These are phyloP conservation scores for Tetranychus piercei DNA, from an alignment of 2,888 invertebrate species.

Conservation along the genomic window DNA sequence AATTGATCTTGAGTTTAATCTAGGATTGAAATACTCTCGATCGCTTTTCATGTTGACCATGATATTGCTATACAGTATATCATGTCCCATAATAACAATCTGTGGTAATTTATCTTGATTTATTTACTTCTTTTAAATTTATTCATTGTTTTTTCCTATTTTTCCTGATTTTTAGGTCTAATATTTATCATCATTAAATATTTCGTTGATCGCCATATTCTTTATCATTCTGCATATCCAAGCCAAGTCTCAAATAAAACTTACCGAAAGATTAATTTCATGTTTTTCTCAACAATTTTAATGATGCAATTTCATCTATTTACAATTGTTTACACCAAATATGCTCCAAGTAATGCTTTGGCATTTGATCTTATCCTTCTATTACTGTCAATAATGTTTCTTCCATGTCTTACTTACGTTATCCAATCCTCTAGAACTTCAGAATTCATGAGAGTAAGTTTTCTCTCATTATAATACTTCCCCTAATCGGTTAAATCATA, in stretches of 20 bases:
- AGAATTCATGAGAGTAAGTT: not conserved
- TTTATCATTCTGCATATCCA: not conserved
- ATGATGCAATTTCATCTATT: not conserved
- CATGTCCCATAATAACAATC: not conserved
- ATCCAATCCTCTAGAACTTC: not conserved
- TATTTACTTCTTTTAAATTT: not conserved
- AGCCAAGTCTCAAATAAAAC: not conserved
- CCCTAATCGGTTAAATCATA: not conserved
- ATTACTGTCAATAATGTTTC: not conserved
- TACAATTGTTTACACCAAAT: not conserved
- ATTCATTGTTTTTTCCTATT: not conserved
- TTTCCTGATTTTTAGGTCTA: not conserved
- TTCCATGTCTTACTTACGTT: not conserved
- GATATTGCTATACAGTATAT: not conserved
- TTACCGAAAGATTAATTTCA: not conserved
- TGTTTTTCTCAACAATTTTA: not conserved
- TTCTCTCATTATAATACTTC: no score
- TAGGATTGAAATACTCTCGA: constrained; percentile 4
- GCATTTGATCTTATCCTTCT: not conserved
- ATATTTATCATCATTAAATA: not conserved
- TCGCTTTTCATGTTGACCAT: not conserved
- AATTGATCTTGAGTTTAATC: not conserved
- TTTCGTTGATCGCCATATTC: not conserved
- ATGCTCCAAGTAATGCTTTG: not conserved
- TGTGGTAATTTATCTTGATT: not conserved